Percentiles rank a stretch among this genome's conserved stretches.
These are phyloP conservation scores for Myotis lucifugus DNA, from an alignment of 2,113 vertebrate species.

Conservation along the genomic window DNA sequence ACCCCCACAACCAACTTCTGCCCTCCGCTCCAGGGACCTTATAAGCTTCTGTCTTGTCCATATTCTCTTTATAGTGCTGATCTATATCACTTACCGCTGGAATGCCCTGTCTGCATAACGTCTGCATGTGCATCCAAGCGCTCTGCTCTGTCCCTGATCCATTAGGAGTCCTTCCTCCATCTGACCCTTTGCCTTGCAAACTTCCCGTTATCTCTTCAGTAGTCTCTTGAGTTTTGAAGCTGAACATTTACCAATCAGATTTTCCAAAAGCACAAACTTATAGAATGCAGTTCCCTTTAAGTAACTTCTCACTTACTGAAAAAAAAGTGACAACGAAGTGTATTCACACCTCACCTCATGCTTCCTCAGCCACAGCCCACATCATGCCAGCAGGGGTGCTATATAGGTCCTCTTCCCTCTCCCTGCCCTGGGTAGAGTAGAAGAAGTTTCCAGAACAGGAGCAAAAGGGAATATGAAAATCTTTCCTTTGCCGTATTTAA, in stretches of 20 bases:
- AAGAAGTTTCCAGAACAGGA: slow-evolving; percentile 7
- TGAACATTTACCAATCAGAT: slow-evolving; percentile 52
- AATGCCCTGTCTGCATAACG: slow-evolving; percentile 90
- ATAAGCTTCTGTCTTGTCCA: slow-evolving; percentile 95
- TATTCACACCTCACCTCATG: slow-evolving; percentile 22
- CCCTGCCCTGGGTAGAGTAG: background rate
- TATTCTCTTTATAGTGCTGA: slow-evolving; percentile 92
- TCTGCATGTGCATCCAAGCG: slow-evolving; percentile 80
- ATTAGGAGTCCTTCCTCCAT: slow-evolving; percentile 80
- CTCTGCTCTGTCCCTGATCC: slow-evolving; percentile 81
- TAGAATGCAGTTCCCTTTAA: slow-evolving; percentile 54
- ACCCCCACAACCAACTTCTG: slow-evolving; percentile 88
- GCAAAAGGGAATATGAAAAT: background rate
- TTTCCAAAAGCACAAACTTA: slow-evolving; percentile 65
- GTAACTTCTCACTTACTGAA: slow-evolving; percentile 1
- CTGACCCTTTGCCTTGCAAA: slow-evolving; percentile 78
- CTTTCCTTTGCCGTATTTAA: background rate
- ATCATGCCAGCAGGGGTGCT: background rate
- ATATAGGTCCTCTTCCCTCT: background rate
- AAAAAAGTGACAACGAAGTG: background rate
- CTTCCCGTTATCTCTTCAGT: slow-evolving; percentile 74
- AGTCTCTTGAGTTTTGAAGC: slow-evolving; percentile 65
- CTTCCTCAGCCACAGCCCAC: background rate
- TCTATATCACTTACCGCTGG: slow-evolving; percentile 94
- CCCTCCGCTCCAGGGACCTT: slow-evolving; percentile 95